phyloP scores from a whole-genome alignment of 1,140 invertebrate genomes.

The Danaus melanippus region DNA sequence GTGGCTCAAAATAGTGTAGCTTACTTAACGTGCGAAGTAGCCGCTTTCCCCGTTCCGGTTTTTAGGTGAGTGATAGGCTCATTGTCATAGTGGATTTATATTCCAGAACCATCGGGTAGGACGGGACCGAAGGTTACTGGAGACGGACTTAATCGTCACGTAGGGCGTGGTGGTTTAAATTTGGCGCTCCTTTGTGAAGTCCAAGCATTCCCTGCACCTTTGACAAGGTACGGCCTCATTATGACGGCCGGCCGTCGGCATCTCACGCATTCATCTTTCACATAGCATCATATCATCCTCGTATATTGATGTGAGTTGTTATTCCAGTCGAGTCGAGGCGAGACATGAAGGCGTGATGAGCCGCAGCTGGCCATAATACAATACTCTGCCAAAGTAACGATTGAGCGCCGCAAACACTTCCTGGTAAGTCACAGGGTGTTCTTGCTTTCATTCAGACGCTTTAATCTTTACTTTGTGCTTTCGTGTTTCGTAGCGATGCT shows the following conservation, averaged over 20 bases:
- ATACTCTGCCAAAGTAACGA: conserved; percentile 65
- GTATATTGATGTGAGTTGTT: conserved; percentile 66
- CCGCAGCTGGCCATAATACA: conserved; percentile 61
- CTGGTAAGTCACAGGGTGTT: conserved; percentile 70
- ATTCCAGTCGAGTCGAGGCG: conserved; percentile 60
- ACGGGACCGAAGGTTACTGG: conserved; percentile 76
- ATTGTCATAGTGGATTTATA: conserved; percentile 41
- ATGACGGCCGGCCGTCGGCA: conserved; percentile 46
- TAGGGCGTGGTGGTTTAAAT: conserved; percentile 50
- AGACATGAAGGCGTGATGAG: conserved; percentile 61
- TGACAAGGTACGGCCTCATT: conserved; percentile 54
- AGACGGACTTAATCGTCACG: conserved; percentile 72
- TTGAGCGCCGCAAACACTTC: conserved; percentile 62
- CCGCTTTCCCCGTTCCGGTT: conserved; percentile 77
- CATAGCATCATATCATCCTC: conserved; percentile 51
- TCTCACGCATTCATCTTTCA: conserved; percentile 68
- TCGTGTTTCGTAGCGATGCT: conserved; percentile 30
- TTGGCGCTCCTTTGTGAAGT: conserved; percentile 77
- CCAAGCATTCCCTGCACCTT: conserved; percentile 79
- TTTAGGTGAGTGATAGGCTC: conserved; percentile 74
- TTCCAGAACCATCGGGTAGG: conserved; percentile 76
- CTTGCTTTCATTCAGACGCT: conserved; percentile 65
- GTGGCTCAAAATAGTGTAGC: conserved; percentile 71
- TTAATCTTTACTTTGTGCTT: conserved; percentile 71
- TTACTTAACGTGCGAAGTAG: conserved; percentile 79